phyloP scores from a whole-genome alignment of 1,140 invertebrate species.

The Agrypnia vestita region DNA sequence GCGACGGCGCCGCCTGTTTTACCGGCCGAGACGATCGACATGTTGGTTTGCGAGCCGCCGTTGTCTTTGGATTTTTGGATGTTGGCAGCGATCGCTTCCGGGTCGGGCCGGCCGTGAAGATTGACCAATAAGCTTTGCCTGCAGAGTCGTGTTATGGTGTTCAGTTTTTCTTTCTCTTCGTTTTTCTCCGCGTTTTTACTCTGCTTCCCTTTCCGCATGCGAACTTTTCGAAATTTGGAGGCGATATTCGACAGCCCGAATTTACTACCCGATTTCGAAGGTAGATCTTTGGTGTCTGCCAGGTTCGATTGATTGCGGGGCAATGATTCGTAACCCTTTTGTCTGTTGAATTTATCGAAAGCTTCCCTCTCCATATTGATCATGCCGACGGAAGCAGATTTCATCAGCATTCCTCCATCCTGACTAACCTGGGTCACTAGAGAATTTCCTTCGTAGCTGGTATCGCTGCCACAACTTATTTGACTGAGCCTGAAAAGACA shows the following conservation, averaged over 20 bases:
- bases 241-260: constrained; percentile 78
- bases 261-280: constrained; percentile 64
- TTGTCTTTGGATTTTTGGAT: constrained; percentile 48
- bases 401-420: constrained; percentile 69
- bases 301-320: constrained; percentile 59
- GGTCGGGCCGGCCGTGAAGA: constrained; percentile 62
- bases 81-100: not conserved
- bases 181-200: constrained; percentile 63
- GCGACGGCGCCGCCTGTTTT: constrained; percentile 57
- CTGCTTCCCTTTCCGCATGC: constrained; percentile 70
- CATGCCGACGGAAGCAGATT: constrained; percentile 83
- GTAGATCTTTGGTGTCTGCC: constrained; percentile 59
- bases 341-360: constrained; percentile 70
- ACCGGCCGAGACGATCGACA: constrained; percentile 57
- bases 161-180: constrained; percentile 65
- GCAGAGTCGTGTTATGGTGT: constrained; percentile 77
- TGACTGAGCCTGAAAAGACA: constrained; percentile 70
- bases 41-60: constrained; percentile 52
- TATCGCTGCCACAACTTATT: constrained; percentile 75
- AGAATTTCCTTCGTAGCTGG: constrained; percentile 65
- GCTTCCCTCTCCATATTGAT: constrained; percentile 77
- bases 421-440: constrained; percentile 52
- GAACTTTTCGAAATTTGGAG: constrained; percentile 76
- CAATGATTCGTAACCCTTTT: constrained; percentile 60
- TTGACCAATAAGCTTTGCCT: constrained; percentile 80